A percentile compares a stretch with the other conserved stretches of the same genome.
Conservation (phyloP, 64 coral and sea anemone genomes). For the Dendrophyllia cribrosa region DNA sequence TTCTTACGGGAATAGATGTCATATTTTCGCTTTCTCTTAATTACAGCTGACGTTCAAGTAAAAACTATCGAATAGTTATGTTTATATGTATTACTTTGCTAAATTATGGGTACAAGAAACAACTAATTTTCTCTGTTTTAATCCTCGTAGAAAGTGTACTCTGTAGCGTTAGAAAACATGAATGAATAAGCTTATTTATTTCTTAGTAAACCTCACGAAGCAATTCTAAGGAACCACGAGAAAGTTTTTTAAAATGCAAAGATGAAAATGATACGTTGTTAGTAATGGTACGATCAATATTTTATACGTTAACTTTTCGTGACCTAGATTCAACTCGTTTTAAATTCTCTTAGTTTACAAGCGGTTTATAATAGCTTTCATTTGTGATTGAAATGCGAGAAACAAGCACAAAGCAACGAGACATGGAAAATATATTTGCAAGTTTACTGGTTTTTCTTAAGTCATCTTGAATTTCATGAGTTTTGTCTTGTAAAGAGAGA, state of each 20-base stretch:
- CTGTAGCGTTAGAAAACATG: neutral
- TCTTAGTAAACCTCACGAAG: neutral
- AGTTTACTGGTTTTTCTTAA: conserved; percentile 7
- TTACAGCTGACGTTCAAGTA: neutral
- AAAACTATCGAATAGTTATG: neutral
- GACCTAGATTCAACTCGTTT: neutral
- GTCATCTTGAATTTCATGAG: conserved; percentile 40
- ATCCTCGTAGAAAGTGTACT: neutral
- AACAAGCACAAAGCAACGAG: neutral
- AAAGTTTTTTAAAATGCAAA: neutral
- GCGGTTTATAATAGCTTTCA: neutral
- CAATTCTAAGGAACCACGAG: neutral
- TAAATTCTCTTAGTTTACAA: conserved; percentile 47
- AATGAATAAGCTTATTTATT: neutral
- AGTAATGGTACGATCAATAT: neutral
- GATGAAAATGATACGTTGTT: neutral
- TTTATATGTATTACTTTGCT: conserved; percentile 18
- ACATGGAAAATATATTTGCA: conserved; percentile 1
- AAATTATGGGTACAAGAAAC: neutral
- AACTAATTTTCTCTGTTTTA: neutral
- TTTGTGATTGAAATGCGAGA: neutral
- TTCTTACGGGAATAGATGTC: neutral
- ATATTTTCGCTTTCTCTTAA: neutral
- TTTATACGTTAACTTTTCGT: neutral
- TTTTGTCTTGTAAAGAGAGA: conserved; percentile 24